Evolutionary conservation across 1,140 invertebrate species (phyloP).

Genomic region (Drosophila obscura): DNA sequence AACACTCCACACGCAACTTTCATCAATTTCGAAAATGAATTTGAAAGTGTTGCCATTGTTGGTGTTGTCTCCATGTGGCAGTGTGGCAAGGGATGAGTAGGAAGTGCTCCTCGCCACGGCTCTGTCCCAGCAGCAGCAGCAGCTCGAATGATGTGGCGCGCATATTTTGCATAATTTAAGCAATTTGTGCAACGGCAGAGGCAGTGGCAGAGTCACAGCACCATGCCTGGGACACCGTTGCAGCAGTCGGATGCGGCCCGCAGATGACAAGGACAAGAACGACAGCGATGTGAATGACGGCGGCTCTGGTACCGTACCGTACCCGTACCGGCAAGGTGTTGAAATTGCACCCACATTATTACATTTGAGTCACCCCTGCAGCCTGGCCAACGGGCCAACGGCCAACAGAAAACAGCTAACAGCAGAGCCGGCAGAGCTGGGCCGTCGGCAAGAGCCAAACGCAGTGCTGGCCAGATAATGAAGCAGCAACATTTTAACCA

Average conservation of each 20-base stretch:
- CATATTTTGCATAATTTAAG: constrained; percentile 83
- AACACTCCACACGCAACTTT: constrained; percentile 51
- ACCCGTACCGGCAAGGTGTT: constrained; percentile 36
- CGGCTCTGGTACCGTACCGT: background rate
- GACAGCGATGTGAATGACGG: constrained; percentile 25
- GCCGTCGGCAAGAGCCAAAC: constrained; percentile 28
- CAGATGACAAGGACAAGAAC: constrained; percentile 42
- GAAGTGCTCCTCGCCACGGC: no score
- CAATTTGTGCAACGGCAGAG: constrained; percentile 75
- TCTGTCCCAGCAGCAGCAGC: constrained; percentile 6
- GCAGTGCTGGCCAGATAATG: constrained; percentile 70
- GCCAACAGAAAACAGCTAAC: constrained; percentile 3
- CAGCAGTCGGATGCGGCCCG: constrained; percentile 9
- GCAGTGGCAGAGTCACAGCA: background rate
- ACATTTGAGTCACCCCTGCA: constrained; percentile 8
- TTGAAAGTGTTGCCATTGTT: constrained; percentile 72
- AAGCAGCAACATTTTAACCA: constrained; percentile 82
- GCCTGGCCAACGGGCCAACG: constrained; percentile 29
- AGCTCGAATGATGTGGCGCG: constrained; percentile 67
- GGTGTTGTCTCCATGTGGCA: constrained; percentile 35
- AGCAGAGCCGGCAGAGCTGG: constrained; percentile 17
- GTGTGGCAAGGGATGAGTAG: background rate
- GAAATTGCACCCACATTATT: constrained; percentile 64
- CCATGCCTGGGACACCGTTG: constrained; percentile 11
- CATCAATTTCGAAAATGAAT: constrained; percentile 80